A percentile compares a stretch with the other conserved stretches of the same genome.
phyloP scores from a whole-genome alignment of 2,888 invertebrate species.

The Diarsia mendica region DNA sequence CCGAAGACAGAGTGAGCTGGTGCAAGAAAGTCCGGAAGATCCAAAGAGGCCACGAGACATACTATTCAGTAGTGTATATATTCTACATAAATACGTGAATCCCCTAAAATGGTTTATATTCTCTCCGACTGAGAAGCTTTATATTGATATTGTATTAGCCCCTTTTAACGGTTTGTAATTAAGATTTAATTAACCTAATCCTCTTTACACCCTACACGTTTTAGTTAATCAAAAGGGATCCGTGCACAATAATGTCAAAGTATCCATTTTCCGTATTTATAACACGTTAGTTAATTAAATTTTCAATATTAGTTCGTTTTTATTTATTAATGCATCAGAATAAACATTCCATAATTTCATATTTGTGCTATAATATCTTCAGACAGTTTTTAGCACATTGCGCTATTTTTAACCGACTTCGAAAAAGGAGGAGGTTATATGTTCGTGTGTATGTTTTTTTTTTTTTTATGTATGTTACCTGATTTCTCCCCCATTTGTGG shows the following conservation, averaged over 20 bases:
- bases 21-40: too few species aligned
- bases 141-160: constrained; percentile 36
- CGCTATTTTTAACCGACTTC: too few species aligned
- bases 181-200: constrained; percentile 63
- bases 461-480: too few species aligned
- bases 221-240: constrained; percentile 39
- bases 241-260: constrained; percentile 13
- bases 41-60: too few species aligned
- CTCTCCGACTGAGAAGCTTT: constrained; percentile 10
- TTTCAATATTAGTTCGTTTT: neutral
- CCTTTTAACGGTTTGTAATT: constrained; percentile 54
- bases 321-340: neutral
- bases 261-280: neutral
- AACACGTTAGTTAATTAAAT: neutral
- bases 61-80: neutral
- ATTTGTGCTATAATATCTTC: too few species aligned
- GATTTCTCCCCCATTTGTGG: too few species aligned
- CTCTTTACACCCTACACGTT: constrained; percentile 46
- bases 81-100: constrained; percentile 3
- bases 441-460: too few species aligned
- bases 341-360: neutral
- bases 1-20: too few species aligned
- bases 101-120: constrained; percentile 14
- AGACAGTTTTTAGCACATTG: neutral
- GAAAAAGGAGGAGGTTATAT: too few species aligned